A percentile compares a stretch with the other conserved stretches of the same genome.
Evolutionary conservation across 2,888 invertebrate species (phyloP).

Genomic region (Dorcus parallelipipedus): DNA sequence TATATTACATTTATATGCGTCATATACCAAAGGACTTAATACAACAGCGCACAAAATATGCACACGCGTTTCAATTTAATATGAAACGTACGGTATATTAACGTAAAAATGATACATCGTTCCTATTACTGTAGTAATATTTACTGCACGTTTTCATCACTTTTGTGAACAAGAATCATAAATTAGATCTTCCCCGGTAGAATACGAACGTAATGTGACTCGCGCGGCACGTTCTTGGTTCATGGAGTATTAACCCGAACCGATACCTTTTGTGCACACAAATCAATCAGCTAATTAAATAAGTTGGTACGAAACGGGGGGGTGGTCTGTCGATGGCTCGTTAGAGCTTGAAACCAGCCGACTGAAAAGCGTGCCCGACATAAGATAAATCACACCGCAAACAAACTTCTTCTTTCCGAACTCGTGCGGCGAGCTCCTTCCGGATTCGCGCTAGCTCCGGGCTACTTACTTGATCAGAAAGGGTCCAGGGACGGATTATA

Average conservation of each 20-base stretch:
- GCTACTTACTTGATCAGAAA: constrained; percentile 29
- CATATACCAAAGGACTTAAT: too few relatives aligned
- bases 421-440: constrained; percentile 3
- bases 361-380: neutral
- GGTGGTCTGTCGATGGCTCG: neutral
- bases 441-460: constrained; percentile 18
- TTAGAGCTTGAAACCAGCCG: neutral
- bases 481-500: constrained; percentile 28
- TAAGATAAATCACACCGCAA: constrained; percentile 30
- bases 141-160: too few relatives aligned
- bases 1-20: too few relatives aligned
- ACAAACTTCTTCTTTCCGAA: constrained; percentile 25
- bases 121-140: too few relatives aligned
- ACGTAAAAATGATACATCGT: too few relatives aligned
- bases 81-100: too few relatives aligned
- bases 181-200: too few relatives aligned
- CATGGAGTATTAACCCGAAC: neutral
- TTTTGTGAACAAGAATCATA: too few relatives aligned
- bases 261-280: neutral
- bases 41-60: too few relatives aligned
- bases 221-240: too few relatives aligned
- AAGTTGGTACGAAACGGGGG: neutral
- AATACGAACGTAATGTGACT: too few relatives aligned
- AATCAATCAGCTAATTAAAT: constrained; percentile 2
- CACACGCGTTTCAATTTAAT: too few relatives aligned